Evolutionary conservation across 2,113 vertebrate species (phyloP).

Genomic region (Mesembrinibis cayennensis): DNA sequence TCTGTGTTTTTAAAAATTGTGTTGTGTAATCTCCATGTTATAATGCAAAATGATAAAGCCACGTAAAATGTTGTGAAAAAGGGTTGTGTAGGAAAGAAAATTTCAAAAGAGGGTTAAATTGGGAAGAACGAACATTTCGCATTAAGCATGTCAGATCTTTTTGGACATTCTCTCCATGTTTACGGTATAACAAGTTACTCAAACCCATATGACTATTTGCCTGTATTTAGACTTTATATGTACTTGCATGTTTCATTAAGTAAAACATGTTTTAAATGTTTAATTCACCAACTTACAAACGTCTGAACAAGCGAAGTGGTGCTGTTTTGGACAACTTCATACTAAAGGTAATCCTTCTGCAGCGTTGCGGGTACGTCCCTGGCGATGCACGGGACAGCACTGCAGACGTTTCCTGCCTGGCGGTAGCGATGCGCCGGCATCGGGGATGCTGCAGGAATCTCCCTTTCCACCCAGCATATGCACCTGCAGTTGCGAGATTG

Average conservation of each 20-base stretch:
- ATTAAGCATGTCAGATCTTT: not conserved
- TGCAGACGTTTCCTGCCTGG: not conserved
- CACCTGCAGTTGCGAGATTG: not conserved
- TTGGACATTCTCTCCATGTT: not conserved
- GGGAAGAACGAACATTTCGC: not conserved
- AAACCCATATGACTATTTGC: not conserved
- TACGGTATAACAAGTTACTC: not conserved
- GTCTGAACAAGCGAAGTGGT: not conserved
- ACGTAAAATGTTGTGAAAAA: not conserved
- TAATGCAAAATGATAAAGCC: not conserved
- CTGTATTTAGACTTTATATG: not conserved
- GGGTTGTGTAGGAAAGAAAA: not conserved
- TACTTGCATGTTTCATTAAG: slow-evolving; percentile 36
- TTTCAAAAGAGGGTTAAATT: not conserved
- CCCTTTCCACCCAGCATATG: not conserved
- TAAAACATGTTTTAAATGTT: slow-evolving; percentile 20
- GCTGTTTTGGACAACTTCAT: not conserved
- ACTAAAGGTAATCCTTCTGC: not conserved
- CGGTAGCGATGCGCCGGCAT: not conserved
- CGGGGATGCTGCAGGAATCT: not conserved
- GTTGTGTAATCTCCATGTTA: not conserved
- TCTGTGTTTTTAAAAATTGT: not conserved
- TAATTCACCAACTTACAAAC: slow-evolving; percentile 1
- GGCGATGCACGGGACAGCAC: not conserved
- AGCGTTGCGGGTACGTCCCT: not conserved